Conservation (phyloP, 1,140 invertebrate species). For the Caligus rogercresseyi region DNA sequence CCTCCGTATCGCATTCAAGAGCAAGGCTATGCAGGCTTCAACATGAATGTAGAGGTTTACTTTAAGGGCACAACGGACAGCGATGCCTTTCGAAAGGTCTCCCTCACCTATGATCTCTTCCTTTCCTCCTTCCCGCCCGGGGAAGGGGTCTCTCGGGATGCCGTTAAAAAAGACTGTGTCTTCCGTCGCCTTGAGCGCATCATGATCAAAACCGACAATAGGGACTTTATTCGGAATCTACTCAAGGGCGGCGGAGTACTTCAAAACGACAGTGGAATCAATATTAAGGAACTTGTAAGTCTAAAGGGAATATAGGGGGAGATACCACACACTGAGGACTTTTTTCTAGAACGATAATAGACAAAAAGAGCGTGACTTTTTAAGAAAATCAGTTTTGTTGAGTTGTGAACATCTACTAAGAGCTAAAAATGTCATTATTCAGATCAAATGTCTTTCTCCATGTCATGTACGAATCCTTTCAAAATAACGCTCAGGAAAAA, state of each 20-base stretch:
- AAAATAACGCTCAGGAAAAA: too few species aligned
- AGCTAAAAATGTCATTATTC: too few species aligned
- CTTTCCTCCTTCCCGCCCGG: neutral
- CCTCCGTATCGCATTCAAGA: constrained; percentile 79
- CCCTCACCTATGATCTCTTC: neutral
- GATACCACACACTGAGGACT: too few species aligned
- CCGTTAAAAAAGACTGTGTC: neutral
- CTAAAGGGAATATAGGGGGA: too few species aligned
- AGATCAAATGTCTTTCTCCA: too few species aligned
- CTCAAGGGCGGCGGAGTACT: neutral
- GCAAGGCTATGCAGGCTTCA: constrained; percentile 84
- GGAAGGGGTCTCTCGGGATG: neutral
- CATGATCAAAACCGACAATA: neutral
- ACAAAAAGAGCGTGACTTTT: too few species aligned
- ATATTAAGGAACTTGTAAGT: neutral
- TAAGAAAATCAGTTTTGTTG: too few species aligned
- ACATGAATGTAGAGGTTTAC: constrained; percentile 70
- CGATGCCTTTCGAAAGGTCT: neutral
- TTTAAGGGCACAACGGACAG: constrained; percentile 36
- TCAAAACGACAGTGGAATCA: too few species aligned
- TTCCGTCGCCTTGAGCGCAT: neutral
- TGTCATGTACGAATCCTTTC: too few species aligned
- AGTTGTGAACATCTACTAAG: too few species aligned
- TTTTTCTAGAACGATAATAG: too few species aligned
- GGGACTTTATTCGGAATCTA: neutral